phyloP scores from a whole-genome alignment of 2,888 invertebrate genomes.

The Platerodrilus igneus region DNA sequence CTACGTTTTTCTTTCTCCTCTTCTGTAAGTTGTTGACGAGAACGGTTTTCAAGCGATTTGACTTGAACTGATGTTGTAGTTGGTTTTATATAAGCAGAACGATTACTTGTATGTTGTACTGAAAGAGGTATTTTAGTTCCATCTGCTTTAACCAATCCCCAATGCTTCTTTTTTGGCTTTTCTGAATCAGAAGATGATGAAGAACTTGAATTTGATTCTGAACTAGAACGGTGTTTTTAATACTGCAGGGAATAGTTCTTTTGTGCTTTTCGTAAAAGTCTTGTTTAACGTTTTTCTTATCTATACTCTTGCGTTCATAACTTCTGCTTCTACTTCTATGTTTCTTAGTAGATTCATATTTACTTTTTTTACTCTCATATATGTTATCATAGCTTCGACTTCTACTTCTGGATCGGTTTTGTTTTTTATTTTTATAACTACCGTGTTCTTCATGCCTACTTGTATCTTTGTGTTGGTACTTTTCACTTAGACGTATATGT shows the following conservation, averaged over 20 bases:
- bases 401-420: conserved; percentile 1
- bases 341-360: neutral
- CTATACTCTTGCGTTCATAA: conserved; percentile 2
- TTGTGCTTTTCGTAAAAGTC: neutral
- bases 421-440: conserved; percentile 2
- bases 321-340: conserved; percentile 3
- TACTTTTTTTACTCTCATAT: neutral
- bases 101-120: conserved; percentile 1
- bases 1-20: conserved; percentile 67
- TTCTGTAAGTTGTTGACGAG: conserved; percentile 49
- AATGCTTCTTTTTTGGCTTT: conserved; percentile 33
- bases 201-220: conserved; percentile 9
- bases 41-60: conserved; percentile 7
- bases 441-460: no score
- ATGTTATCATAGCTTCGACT: neutral
- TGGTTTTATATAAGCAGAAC: conserved; percentile 10
- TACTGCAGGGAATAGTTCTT: conserved; percentile 2
- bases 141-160: conserved; percentile 46
- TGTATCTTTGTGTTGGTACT: no score
- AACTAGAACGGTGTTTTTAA: neutral
- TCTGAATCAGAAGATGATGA: conserved; percentile 21
- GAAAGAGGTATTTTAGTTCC: conserved; percentile 39
- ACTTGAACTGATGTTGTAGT: conserved; percentile 21
- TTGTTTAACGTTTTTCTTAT: conserved; percentile 2
- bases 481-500: no score